Conservation (phyloP, 2,888 invertebrate species). For the Agriotes lineatus region DNA sequence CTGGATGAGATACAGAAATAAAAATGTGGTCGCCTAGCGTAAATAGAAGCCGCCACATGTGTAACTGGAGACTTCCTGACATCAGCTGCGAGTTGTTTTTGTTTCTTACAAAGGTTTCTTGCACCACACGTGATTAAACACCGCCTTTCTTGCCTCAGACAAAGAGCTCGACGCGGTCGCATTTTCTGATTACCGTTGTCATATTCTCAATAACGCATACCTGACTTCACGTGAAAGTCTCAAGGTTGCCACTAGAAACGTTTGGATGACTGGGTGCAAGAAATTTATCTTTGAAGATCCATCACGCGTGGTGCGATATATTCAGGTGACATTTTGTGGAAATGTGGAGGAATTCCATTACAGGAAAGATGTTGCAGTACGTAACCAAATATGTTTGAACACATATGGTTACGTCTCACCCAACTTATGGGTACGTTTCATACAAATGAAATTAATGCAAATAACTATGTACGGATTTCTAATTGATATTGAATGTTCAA, state of each 20-base stretch:
- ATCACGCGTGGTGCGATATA: too few species aligned
- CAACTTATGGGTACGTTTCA: too few species aligned
- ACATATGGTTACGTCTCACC: too few species aligned
- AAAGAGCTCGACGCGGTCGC: conserved; percentile 18
- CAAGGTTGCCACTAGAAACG: conserved; percentile 16
- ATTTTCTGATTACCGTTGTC: conserved; percentile 14
- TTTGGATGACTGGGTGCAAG: background rate
- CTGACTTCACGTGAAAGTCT: conserved; percentile 26
- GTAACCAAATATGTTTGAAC: too few species aligned
- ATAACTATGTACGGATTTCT: too few species aligned
- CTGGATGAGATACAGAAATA: too few species aligned
- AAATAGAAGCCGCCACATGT: conserved; percentile 53
- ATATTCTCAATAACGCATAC: conserved; percentile 14
- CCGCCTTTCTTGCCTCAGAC: conserved; percentile 30
- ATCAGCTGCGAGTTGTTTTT: conserved; percentile 60
- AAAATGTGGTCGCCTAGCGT: conserved; percentile 22
- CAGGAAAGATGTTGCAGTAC: too few species aligned
- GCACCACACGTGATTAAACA: conserved; percentile 46
- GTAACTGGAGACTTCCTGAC: conserved; percentile 63
- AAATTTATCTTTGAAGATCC: background rate
- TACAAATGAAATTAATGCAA: too few species aligned
- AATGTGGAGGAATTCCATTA: too few species aligned
- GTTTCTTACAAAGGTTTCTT: conserved; percentile 57
- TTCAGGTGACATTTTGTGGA: too few species aligned
- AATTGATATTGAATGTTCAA: too few species aligned